These are phyloP conservation scores for Amblyopsis rosae DNA, from an alignment of 2,113 vertebrate species.

Conservation along the genomic window DNA sequence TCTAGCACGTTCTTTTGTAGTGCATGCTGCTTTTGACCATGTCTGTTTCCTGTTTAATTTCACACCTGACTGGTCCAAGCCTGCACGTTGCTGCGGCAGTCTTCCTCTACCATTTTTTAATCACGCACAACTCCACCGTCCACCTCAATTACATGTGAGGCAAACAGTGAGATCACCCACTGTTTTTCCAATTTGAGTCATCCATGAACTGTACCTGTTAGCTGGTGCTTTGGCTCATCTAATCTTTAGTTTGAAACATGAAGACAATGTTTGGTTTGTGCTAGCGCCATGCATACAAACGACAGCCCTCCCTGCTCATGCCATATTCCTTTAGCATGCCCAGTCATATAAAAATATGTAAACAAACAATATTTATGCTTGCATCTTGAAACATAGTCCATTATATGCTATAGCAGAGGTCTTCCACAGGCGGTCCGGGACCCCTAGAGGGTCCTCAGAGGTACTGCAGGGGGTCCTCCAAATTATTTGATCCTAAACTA, in stretches of 20 bases:
- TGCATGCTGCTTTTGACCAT: constrained; percentile 29
- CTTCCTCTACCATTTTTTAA: constrained; percentile 47
- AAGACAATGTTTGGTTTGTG: neutral
- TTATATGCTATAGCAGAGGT: too few relatives aligned
- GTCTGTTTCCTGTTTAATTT: constrained; percentile 76
- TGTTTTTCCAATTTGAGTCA: constrained; percentile 40
- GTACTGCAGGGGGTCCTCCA: too few relatives aligned
- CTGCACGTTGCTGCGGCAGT: constrained; percentile 39
- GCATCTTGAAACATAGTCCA: neutral
- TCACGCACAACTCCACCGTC: constrained; percentile 29
- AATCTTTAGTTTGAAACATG: neutral
- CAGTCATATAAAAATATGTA: neutral
- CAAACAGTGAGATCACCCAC: constrained; percentile 39
- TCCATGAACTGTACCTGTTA: constrained; percentile 26
- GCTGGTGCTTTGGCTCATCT: neutral
- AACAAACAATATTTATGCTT: neutral
- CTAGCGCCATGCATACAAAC: neutral
- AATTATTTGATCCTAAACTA: too few relatives aligned
- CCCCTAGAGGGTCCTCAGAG: too few relatives aligned
- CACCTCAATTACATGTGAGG: constrained; percentile 36
- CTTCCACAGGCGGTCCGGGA: too few relatives aligned
- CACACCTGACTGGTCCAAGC: constrained; percentile 70
- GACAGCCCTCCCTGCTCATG: neutral
- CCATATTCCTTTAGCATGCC: neutral
- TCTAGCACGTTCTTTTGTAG: constrained; percentile 46